Conservation (phyloP, 2,797 vertebrate species). For the Chiloscyllium punctatum region DNA sequence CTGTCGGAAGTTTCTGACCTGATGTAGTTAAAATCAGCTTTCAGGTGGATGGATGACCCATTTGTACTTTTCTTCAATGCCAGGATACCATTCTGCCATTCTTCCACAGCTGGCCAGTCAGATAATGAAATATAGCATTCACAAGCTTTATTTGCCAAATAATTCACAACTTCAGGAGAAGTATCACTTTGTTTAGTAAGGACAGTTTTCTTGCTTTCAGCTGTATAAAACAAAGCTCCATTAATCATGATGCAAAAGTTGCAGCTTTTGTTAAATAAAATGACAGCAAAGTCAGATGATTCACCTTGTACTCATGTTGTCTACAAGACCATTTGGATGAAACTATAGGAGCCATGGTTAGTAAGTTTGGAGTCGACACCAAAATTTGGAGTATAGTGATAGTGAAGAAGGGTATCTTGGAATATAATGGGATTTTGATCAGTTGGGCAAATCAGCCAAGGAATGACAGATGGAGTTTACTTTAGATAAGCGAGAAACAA, state of each 20-base stretch:
- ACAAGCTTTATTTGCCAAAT: slow-evolving; percentile 87
- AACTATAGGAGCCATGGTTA: no score
- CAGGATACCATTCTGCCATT: slow-evolving; percentile 83
- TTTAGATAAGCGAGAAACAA: no score
- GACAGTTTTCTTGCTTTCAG: slow-evolving; percentile 83
- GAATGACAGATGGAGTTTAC: no score
- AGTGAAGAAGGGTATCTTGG: no score
- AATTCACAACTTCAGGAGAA: slow-evolving; percentile 85
- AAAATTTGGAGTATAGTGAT: no score
- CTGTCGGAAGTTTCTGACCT: slow-evolving; percentile 58
- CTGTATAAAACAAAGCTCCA: slow-evolving; percentile 51
- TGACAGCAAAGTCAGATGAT: neutral
- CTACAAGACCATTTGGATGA: no score
- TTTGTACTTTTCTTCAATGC: slow-evolving; percentile 77
- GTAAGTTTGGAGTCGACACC: no score
- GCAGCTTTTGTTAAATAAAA: neutral
- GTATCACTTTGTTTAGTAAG: slow-evolving; percentile 82
- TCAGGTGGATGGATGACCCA: slow-evolving; percentile 73
- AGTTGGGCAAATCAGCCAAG: no score
- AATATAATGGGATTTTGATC: no score
- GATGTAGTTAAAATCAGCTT: slow-evolving; percentile 91
- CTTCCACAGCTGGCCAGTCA: slow-evolving; percentile 88
- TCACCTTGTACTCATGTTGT: neutral
- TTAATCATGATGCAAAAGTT: neutral
- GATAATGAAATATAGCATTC: slow-evolving; percentile 89